phyloP scores from a whole-genome alignment of 2,113 vertebrate genomes.

The Thinocorus orbignyianus region DNA sequence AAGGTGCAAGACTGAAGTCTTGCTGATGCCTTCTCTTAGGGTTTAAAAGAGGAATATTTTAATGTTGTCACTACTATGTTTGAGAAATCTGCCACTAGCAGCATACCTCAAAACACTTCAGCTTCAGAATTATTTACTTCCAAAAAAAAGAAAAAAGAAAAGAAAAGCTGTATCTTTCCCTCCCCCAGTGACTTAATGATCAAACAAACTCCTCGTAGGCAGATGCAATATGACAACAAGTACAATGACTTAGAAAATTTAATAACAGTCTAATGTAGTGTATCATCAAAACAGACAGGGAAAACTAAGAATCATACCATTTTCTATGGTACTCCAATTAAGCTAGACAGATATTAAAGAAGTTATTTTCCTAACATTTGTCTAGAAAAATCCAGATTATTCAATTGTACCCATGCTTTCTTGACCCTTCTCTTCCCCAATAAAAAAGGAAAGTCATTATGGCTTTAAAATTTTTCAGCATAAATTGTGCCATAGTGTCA shows the following conservation, averaged over 20 bases:
- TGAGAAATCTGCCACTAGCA: constrained; percentile 22
- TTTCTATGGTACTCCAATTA: not conserved
- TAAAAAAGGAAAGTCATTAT: not conserved
- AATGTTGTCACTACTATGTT: constrained; percentile 12
- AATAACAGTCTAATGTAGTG: not conserved
- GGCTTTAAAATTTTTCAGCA: not conserved
- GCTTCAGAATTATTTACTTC: constrained; percentile 39
- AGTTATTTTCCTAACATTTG: not conserved
- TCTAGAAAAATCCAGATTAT: not conserved
- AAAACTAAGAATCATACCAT: not conserved
- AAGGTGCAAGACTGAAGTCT: constrained; percentile 33
- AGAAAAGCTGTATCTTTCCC: not conserved
- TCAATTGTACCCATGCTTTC: not conserved
- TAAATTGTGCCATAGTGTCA: not conserved
- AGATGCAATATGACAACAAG: not conserved
- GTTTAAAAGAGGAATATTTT: constrained; percentile 33
- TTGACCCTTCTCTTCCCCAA: not conserved
- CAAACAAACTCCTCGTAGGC: constrained; percentile 7
- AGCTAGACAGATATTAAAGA: not conserved
- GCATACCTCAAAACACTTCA: not conserved
- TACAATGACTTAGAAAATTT: constrained; percentile 19
- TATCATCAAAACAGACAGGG: not conserved
- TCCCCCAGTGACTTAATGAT: constrained; percentile 18
- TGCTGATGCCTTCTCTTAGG: constrained; percentile 6
- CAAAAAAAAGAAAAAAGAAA: not conserved